Percentiles rank a stretch among this genome's conserved stretches.
Evolutionary conservation across 2,888 invertebrate species (phyloP).

Genomic region (Tiliacea aurago): DNA sequence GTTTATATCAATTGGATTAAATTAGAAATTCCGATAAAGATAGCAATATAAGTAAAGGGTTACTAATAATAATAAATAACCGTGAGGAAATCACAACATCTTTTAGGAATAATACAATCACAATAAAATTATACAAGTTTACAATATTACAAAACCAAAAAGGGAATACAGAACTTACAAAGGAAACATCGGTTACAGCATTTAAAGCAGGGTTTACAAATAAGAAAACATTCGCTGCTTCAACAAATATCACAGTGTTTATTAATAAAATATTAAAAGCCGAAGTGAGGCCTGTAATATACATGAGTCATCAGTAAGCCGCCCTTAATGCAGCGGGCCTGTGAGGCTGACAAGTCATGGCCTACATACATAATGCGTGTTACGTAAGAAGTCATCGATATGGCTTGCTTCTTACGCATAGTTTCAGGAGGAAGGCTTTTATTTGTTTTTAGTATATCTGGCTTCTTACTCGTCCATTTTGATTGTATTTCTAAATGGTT

Average conservation of each 20-base stretch:
- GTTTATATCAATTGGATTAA: conserved; percentile 31
- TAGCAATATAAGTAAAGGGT: neutral
- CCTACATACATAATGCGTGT: conserved; percentile 69
- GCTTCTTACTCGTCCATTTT: neutral
- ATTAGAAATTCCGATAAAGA: neutral
- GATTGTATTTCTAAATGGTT: neutral
- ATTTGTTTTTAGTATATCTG: neutral
- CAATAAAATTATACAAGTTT: neutral
- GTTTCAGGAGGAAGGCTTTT: conserved; percentile 43
- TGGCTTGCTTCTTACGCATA: conserved; percentile 22
- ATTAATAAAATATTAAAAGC: conserved; percentile 58
- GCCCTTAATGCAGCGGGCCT: conserved; percentile 75
- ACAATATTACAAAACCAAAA: conserved; percentile 23
- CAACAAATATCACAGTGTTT: conserved; percentile 35
- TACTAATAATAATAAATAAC: conserved; percentile 8
- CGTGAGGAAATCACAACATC: conserved; percentile 34
- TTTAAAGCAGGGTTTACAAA: conserved; percentile 32
- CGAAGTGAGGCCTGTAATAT: conserved; percentile 42
- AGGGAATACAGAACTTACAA: conserved; percentile 17
- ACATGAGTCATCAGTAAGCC: conserved; percentile 67
- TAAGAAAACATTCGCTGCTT: conserved; percentile 27
- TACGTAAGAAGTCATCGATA: conserved; percentile 52
- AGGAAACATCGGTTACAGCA: conserved; percentile 18
- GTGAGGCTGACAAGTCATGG: conserved; percentile 59
- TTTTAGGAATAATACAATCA: conserved; percentile 21